Base-by-base conservation (phyloP, 1,140 invertebrate species). In the Heliconius nattereri region DNA sequence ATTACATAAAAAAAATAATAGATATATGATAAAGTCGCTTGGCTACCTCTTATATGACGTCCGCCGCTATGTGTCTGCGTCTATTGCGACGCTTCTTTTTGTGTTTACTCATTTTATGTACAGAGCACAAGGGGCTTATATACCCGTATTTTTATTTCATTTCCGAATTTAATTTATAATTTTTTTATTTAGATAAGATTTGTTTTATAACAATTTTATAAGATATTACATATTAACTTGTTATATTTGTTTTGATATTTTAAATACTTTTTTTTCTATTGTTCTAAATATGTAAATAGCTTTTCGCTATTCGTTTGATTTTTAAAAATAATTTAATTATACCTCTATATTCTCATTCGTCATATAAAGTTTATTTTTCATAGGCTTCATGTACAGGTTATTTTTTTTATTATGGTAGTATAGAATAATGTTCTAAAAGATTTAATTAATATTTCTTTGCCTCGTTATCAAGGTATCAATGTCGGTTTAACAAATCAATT, bases 21-120 rank as follows among this genome's bases (percentile, higher is more conserved):
- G 11, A 9, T 54, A 19, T 2, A 11, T 82, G 83, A 75, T 84
- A 80, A 88, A 92, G 89, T 89, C 91, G 85, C 84, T 83, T 90
- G 90, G 87, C 82, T 91, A 91, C 91, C 87, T 93, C 88, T 92
- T 88, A 89, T 87, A 81, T 87, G 86, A 86, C 85, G 85, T 88
- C 66, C 37, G 26, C 40, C 80, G 32, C 57, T 83, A 78, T 83
- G 73, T 83, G 79, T 83, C 71, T 75, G 75, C 71, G 57, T 80
- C 60, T 77, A 52, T 76, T 72, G 66, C 70, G 66, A 7, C 71
- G 45, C 76, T 76, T 54, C 32, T 70, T 78, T 73, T 75, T 74
- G 37, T 77, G 66, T 78, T 72, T 72, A 40, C 71, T 40, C n/a
- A 72, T 37, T 52, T 72, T 72, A 72, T 35, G 9, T 72, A 72